Conservation (phyloP, 2,888 invertebrate species). For the Caenorhabditis imperialis region DNA sequence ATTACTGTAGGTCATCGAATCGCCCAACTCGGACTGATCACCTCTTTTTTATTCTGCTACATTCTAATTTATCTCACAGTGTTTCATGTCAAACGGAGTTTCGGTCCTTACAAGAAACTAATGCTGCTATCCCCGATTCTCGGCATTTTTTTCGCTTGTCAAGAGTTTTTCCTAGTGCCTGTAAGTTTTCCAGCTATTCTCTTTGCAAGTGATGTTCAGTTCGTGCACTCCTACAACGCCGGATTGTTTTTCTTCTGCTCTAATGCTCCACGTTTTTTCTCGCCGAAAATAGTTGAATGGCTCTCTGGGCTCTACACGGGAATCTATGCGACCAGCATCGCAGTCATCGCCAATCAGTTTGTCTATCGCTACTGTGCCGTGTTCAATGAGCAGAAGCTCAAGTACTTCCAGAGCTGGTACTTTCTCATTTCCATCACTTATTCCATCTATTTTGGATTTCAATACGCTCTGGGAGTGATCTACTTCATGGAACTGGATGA, state of each 20-base stretch:
- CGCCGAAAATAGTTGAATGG: background rate
- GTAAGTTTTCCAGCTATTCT: no score
- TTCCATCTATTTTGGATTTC: conserved; percentile 1
- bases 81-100: no score
- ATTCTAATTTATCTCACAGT: no score
- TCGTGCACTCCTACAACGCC: conserved; percentile 5
- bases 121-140: no score
- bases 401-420: conserved; percentile 16
- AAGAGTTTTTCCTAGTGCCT: no score
- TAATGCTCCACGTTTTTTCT: background rate
- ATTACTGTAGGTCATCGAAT: no score
- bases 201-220: background rate
- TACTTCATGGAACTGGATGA: conserved; percentile 14
- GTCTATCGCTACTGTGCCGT: conserved; percentile 8
- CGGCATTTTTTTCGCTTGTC: no score
- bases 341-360: background rate
- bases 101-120: no score
- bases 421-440: conserved; percentile 4
- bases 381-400: conserved; percentile 6
- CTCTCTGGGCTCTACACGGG: background rate
- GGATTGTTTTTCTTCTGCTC: background rate
- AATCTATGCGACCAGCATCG: background rate
- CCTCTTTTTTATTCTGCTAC: no score
- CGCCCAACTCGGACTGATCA: no score
- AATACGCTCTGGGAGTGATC: conserved; percentile 10